A percentile compares a stretch with the other conserved stretches of the same genome.
These are phyloP conservation scores for Oryzias woworae DNA, from an alignment of 2,113 vertebrate genomes.

Conservation along the genomic window DNA sequence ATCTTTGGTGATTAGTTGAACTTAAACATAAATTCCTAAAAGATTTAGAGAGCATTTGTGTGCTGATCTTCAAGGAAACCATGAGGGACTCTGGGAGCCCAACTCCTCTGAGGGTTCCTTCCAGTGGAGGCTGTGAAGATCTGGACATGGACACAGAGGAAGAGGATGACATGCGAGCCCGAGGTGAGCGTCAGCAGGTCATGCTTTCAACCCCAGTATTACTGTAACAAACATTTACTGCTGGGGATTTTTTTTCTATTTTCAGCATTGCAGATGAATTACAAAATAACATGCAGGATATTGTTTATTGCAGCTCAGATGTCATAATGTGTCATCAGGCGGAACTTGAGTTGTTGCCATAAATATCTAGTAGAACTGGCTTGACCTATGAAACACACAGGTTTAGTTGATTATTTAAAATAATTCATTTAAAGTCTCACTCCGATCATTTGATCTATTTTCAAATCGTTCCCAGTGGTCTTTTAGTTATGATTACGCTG, in stretches of 20 bases:
- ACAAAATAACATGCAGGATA: background rate
- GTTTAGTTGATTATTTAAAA: too few species aligned
- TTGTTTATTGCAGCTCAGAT: too few species aligned
- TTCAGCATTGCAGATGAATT: background rate
- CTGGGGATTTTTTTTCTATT: background rate
- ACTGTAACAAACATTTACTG: background rate
- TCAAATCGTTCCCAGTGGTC: too few species aligned
- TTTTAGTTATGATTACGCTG: too few species aligned
- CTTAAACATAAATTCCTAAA: too few species aligned
- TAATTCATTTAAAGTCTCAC: too few species aligned
- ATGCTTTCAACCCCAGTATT: background rate
- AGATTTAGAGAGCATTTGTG: background rate
- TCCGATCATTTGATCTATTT: too few species aligned
- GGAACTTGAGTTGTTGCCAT: background rate
- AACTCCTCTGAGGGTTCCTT: conserved; percentile 84
- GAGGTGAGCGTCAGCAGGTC: conserved; percentile 79
- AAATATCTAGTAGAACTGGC: background rate
- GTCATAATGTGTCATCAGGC: too few species aligned
- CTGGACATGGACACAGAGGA: conserved; percentile 92
- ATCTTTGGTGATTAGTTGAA: too few species aligned
- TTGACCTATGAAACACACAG: too few species aligned
- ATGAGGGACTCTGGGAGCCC: conserved; percentile 84
- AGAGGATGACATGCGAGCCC: conserved; percentile 88
- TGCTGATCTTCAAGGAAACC: conserved; percentile 66
- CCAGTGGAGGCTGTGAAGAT: conserved; percentile 86